Base-by-base conservation (phyloP, 2,113 vertebrate species). In the Cyphomyrus discorhynchus region DNA sequence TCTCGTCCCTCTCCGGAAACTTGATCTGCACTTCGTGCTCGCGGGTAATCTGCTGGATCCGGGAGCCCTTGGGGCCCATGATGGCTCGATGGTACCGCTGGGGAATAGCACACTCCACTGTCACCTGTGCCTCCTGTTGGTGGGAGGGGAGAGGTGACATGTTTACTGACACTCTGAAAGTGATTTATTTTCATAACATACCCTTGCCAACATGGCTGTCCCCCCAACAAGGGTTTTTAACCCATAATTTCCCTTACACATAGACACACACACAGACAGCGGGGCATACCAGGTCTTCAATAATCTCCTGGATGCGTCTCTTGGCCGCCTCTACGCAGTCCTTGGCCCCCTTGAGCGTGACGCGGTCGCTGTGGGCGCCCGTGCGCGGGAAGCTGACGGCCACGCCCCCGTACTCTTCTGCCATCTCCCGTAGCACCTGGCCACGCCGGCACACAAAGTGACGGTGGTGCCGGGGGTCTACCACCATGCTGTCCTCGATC, bases 1-100 rank as follows among this genome's bases (percentile, higher is more conserved):
- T 84, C 91, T 97, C 96, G 1, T 97, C 96, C 90, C 96, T 95
- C 93, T 97, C 96, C 0, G 96, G 96, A 92, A 97, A 97, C 94
- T 96, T 97, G 92, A 97, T 95, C 89, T 96, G 95, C 88, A 97
- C 96, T 89, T 96, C 96, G 1, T 96, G 92, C 47, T 97, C 96
- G 66, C 95, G 92, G 91, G 95, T 95, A 92, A 97, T 96, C 91
- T 96, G 95, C 93, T 96, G 95, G 45, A 97, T 96, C 86, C 93
- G 93, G 89, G 94, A 96, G 74, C 95, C 95, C 92, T 96, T 97
- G 0, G 95, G 93, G 35, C 96, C 96, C 96, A 97, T 96, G 74
- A 97, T 21, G 35, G 95, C 95, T 1, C 95, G 93, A 91, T 97
- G 97, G 93, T 94, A 96, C 7, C 95, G 94, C 92, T 97, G 96